Evolutionary conservation across 2,888 invertebrate species (phyloP).

Genomic region (Lycocerus yunnanus): DNA sequence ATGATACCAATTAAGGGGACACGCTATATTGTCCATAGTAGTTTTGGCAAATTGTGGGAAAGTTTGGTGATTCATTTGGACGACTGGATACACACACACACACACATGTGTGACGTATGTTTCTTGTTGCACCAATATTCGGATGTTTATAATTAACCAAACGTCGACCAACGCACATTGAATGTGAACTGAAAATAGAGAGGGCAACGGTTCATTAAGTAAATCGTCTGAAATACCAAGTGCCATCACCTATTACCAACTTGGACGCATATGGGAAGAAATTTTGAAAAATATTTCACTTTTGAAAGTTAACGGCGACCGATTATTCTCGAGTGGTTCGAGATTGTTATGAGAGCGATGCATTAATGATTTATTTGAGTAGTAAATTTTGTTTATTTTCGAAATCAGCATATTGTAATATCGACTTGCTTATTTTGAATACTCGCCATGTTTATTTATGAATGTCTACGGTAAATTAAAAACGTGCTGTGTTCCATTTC

Average conservation of each 20-base stretch:
- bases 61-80: conserved; percentile 18
- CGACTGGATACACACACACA: conserved; percentile 20
- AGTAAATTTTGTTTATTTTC: conserved; percentile 16
- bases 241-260: conserved; percentile 34
- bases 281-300: background rate
- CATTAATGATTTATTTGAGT: conserved; percentile 37
- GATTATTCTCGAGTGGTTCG: background rate
- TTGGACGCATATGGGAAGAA: conserved; percentile 37
- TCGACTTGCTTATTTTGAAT: conserved; percentile 28
- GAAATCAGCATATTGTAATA: conserved; percentile 22
- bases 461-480: conserved; percentile 25
- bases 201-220: conserved; percentile 50
- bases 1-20: background rate
- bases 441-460: conserved; percentile 27
- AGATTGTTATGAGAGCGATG: conserved; percentile 10
- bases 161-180: conserved; percentile 43
- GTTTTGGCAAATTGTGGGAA: background rate
- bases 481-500: conserved; percentile 26
- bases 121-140: conserved; percentile 39
- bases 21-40: background rate
- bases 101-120: conserved; percentile 34
- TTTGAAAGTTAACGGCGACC: background rate
- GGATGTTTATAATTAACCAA: conserved; percentile 46
- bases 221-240: conserved; percentile 46
- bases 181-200: conserved; percentile 47